A percentile compares a stretch with the other conserved stretches of the same genome.
Evolutionary conservation across 2,113 vertebrate species (phyloP).

Genomic region (Cyphomyrus plagiostoma): DNA sequence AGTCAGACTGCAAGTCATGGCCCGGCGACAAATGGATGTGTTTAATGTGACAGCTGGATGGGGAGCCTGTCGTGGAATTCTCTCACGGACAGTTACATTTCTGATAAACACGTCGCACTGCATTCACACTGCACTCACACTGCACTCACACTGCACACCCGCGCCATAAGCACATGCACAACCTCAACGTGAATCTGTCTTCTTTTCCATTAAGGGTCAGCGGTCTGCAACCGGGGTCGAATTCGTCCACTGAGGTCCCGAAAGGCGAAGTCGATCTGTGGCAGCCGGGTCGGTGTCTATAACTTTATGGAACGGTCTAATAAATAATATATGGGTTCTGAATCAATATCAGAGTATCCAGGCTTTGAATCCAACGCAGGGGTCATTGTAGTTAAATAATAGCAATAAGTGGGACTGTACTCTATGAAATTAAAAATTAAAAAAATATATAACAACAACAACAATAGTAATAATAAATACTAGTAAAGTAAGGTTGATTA

Average conservation of each 20-base stretch:
- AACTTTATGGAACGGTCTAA: slow-evolving; percentile 36
- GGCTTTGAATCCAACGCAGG: slow-evolving; percentile 53
- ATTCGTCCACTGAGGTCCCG: slow-evolving; percentile 26
- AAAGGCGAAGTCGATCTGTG: slow-evolving; percentile 31
- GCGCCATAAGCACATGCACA: not conserved
- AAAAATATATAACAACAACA: not conserved
- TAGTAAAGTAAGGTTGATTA: not conserved
- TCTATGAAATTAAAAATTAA: slow-evolving; percentile 33
- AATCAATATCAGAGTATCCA: slow-evolving; percentile 54
- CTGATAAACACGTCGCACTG: not conserved
- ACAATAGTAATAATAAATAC: not conserved
- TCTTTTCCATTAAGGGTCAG: not conserved
- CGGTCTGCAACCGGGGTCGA: slow-evolving; percentile 5
- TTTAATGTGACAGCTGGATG: not conserved
- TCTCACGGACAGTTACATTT: not conserved
- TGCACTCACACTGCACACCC: not conserved
- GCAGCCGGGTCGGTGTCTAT: slow-evolving; percentile 46
- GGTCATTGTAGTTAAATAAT: slow-evolving; percentile 66
- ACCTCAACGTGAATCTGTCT: not conserved
- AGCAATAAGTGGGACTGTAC: slow-evolving; percentile 57
- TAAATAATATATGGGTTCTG: slow-evolving; percentile 63
- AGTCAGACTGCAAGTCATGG: not conserved
- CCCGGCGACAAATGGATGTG: not conserved
- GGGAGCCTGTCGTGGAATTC: not conserved
- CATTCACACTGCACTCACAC: not conserved